Conservation (phyloP, 2,888 invertebrate species). For the Zygogramma bicolorata region DNA sequence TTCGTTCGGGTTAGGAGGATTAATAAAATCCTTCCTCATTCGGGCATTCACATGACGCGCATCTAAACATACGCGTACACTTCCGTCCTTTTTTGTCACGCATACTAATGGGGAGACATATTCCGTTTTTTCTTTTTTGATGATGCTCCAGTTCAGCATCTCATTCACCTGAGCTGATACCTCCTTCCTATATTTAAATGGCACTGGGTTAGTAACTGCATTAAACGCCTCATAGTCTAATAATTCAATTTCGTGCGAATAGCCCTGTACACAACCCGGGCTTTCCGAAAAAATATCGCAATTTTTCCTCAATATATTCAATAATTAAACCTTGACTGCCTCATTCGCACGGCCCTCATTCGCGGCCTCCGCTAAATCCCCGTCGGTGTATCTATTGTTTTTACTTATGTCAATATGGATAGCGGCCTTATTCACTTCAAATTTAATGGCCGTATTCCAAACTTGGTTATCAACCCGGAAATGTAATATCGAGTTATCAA, state of each 20-base stretch:
- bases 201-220: constrained; percentile 13
- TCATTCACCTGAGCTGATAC: constrained; percentile 15
- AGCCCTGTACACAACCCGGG: background rate
- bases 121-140: constrained; percentile 23
- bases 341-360: background rate
- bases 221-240: constrained; percentile 19
- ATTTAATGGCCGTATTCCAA: background rate
- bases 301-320: background rate
- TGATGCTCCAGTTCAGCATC: constrained; percentile 29
- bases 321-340: background rate
- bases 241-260: constrained; percentile 18
- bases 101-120: constrained; percentile 31
- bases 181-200: constrained; percentile 5
- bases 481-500: background rate
- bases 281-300: background rate
- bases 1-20: constrained; percentile 29
- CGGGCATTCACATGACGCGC: constrained; percentile 32
- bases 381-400: background rate
- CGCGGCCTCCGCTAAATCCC: background rate
- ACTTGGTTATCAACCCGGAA: background rate
- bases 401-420: background rate
- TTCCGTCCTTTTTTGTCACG: constrained; percentile 37
- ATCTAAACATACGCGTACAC: constrained; percentile 40
- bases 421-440: background rate
- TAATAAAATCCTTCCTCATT: constrained; percentile 32